Evolutionary conservation across 2,113 vertebrate species (phyloP), one percentile per base, ranked within the genome.

Genomic region (Uria lomvia): DNA sequence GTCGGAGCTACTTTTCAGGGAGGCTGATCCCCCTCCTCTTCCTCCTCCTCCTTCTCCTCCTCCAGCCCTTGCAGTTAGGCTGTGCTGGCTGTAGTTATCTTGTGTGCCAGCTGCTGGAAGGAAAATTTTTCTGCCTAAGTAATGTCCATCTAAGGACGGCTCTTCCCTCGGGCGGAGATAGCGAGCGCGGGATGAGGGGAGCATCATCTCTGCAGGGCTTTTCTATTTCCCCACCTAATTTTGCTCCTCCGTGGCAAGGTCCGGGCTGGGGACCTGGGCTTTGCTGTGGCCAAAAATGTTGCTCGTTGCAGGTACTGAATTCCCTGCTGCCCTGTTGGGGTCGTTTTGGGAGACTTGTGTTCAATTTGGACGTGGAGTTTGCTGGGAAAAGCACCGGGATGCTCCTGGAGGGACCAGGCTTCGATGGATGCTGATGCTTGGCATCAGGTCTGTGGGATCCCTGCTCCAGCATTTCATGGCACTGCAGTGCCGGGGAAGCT

Each of bases 111-210:
- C 96, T 95, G 96, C 68, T 17, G 4, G 78, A 60, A 92, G 86
- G 81, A 63, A 88, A 91, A 94, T 91, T 82, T 38, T 87, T 53
- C 92, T 88, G 82, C 91, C 92, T 88, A 77, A 96, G 83, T 94
- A 81, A 70, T 90, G 86, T 77, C 89, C 78, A 15, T 86, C 93
- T 36, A 60, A 90, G 83, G 47, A 55, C 0, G 2, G 80, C 2
- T 7, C 91, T 95, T 88, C 80, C 93, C 75, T 60, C 15, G 9
- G 53, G 65, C 2, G 13, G 62, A 89, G 95, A 49, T 8, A 72
- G 85, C 0, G 3, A 56, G 62, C 0, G 9, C 2, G 3, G 86
- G 80, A 60, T 9, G 16, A 86, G 63, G 85, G 76, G 38, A 91
- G 8, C n/a, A 3, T 65, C 9, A 1, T 12, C 52, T 47, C 53